Percentiles rank a stretch among this genome's conserved stretches.
Conservation (phyloP, 1,140 invertebrate species). For the Aphis craccivora region DNA sequence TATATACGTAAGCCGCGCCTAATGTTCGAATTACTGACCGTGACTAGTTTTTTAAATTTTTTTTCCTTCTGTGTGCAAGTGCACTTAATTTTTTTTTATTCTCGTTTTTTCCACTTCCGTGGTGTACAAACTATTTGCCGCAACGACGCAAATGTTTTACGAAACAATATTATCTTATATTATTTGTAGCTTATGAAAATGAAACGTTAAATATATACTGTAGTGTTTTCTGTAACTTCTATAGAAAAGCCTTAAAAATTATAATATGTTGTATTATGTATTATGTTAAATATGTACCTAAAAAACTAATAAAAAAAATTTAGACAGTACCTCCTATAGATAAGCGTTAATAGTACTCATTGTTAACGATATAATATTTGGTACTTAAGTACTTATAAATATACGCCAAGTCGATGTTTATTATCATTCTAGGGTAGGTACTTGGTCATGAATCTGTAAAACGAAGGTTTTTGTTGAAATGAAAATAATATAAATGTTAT, state of each 20-base stretch:
- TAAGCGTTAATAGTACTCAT: neutral
- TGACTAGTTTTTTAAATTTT: slow-evolving; percentile 28
- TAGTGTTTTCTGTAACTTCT: neutral
- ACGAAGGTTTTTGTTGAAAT: neutral
- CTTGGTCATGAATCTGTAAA: neutral
- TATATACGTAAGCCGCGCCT: slow-evolving; percentile 23
- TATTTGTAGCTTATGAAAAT: neutral
- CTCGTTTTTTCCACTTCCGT: neutral
- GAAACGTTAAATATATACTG: neutral
- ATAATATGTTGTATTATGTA: neutral
- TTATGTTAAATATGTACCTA: neutral
- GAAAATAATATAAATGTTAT: neutral
- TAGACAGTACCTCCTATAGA: neutral
- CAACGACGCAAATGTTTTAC: neutral
- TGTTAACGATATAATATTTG: neutral
- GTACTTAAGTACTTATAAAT: neutral
- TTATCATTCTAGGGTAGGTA: neutral
- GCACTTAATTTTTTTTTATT: neutral
- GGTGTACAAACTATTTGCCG: neutral
- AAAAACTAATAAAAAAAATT: neutral
- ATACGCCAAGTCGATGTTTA: neutral
- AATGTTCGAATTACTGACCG: slow-evolving; percentile 53
- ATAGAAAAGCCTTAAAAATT: neutral
- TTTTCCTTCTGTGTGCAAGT: slow-evolving; percentile 2
- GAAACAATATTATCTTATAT: neutral